Conservation (phyloP, 2,888 invertebrate genomes). For the Orchestes rusci region DNA sequence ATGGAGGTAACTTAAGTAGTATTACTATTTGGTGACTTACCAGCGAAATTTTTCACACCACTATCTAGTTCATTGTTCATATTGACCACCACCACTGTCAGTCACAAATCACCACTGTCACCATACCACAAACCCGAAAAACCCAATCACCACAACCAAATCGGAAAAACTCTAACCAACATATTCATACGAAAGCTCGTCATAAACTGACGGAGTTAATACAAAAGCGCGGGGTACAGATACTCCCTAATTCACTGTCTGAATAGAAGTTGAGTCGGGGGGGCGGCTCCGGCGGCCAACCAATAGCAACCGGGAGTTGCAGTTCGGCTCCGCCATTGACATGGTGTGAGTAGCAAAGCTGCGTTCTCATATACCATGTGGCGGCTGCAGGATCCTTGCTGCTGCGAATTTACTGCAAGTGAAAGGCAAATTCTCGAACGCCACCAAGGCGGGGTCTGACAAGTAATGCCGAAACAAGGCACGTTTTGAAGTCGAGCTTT, state of each 20-base stretch:
- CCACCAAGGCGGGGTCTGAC: too few relatives aligned
- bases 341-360: constrained; percentile 16
- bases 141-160: too few relatives aligned
- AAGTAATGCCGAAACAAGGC: too few relatives aligned
- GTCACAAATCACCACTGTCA: constrained; percentile 15
- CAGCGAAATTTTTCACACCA: constrained; percentile 23
- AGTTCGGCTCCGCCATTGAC: constrained; percentile 22
- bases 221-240: constrained; percentile 32
- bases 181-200: constrained; percentile 20
- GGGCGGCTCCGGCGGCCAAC: constrained; percentile 50
- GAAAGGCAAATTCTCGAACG: too few relatives aligned
- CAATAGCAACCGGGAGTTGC: constrained; percentile 49
- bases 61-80: constrained; percentile 25
- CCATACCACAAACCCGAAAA: constrained; percentile 3
- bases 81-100: constrained; percentile 17
- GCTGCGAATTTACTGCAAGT: neutral
- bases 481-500: too few relatives aligned
- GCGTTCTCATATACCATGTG: neutral
- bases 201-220: constrained; percentile 25
- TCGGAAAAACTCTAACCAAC: constrained; percentile 16
- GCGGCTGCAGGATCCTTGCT: neutral
- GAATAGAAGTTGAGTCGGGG: constrained; percentile 33
- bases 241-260: constrained; percentile 42
- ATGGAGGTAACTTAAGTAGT: neutral
- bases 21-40: constrained; percentile 7